phyloP scores from a whole-genome alignment of 2,797 vertebrate species.

The Cheirogaleus major region DNA sequence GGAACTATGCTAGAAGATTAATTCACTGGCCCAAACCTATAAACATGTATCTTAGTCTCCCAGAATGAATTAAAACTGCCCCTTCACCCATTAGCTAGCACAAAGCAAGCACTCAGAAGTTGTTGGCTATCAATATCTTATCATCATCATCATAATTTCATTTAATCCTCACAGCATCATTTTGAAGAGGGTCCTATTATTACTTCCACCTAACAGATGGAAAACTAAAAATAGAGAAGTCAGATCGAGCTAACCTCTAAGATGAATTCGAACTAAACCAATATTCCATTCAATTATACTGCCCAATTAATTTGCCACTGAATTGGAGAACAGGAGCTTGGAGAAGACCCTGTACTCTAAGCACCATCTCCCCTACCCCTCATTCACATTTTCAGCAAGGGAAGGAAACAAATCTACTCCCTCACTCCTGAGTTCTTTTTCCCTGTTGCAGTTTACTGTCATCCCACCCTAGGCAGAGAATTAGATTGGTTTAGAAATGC shows the following conservation, averaged over 20 bases:
- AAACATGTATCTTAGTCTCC: not conserved
- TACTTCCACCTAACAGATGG: not conserved
- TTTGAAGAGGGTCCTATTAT: not conserved
- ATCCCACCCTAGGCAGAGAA: not conserved
- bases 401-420: not conserved
- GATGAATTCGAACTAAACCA: not conserved
- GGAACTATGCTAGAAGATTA: not conserved
- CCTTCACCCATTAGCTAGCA: not conserved
- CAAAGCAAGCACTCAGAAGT: not conserved
- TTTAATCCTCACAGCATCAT: not conserved
- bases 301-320: not conserved
- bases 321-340: not conserved
- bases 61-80: not conserved
- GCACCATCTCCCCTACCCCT: not conserved
- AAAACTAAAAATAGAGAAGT: not conserved
- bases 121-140: not conserved
- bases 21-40: not conserved
- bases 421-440: not conserved
- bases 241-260: not conserved
- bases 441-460: not conserved
- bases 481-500: not conserved
- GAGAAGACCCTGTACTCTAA: not conserved
- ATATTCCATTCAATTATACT: not conserved
- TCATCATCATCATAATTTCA: not conserved
- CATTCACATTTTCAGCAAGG: not conserved